These are phyloP conservation scores for Hydrozoanthus gracilis DNA, from an alignment of 92 coral and sea anemone species.

Conservation along the genomic window DNA sequence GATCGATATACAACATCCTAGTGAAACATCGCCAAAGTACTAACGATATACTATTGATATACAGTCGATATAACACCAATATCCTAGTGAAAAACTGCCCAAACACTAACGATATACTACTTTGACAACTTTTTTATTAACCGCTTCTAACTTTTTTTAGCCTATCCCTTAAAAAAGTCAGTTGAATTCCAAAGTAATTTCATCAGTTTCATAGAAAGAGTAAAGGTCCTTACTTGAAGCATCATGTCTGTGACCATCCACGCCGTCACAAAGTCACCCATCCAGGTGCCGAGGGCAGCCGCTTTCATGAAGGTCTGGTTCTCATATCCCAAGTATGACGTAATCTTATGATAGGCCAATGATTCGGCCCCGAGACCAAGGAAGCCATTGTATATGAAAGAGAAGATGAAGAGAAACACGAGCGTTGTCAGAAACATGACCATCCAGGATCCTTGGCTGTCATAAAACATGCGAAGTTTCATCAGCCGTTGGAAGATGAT, in stretches of 20 bases:
- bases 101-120: too few relatives aligned
- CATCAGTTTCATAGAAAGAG: too few relatives aligned
- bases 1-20: too few relatives aligned
- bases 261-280: slow-evolving; percentile 98
- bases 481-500: slow-evolving; percentile 66
- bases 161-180: not conserved
- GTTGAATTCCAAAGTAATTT: not conserved
- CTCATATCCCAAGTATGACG: slow-evolving; percentile 76
- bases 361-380: slow-evolving; percentile 73
- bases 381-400: slow-evolving; percentile 90
- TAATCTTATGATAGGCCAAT: slow-evolving; percentile 69
- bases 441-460: slow-evolving; percentile 97
- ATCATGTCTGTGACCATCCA: slow-evolving; percentile 99
- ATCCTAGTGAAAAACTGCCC: too few relatives aligned
- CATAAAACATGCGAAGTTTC: slow-evolving; percentile 82
- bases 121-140: not conserved
- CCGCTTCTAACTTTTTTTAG: not conserved
- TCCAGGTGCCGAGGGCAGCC: slow-evolving; percentile 99
- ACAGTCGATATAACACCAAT: too few relatives aligned
- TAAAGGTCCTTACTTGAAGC: slow-evolving; percentile 71
- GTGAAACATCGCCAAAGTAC: too few relatives aligned
- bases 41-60: too few relatives aligned
- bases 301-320: slow-evolving; percentile 96
- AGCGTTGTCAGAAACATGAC: slow-evolving; percentile 90
- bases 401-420: slow-evolving; percentile 83